Evolutionary conservation across 2,888 invertebrate genomes (phyloP).

Genomic region (Diachrysia chrysitis): DNA sequence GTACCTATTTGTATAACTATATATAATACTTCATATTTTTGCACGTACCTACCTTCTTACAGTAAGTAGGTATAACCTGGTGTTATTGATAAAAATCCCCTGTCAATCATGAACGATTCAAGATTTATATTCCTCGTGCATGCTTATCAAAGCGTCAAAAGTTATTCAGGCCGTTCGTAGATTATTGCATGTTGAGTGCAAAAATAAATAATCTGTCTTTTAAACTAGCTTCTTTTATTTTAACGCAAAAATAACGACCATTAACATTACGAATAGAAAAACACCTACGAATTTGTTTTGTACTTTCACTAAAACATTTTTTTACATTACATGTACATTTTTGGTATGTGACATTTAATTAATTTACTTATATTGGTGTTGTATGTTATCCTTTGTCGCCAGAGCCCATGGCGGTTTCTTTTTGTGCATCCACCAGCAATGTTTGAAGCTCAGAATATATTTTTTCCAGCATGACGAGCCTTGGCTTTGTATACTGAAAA

Average conservation of each 20-base stretch:
- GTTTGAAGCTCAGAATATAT: conserved; percentile 80
- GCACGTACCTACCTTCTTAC: too few species aligned
- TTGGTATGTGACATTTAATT: neutral
- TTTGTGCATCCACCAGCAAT: conserved; percentile 66
- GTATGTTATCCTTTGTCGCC: conserved; percentile 62
- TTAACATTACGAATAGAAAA: too few species aligned
- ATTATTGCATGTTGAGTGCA: too few species aligned
- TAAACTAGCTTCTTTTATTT: neutral
- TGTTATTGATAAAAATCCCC: neutral
- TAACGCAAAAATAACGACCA: neutral
- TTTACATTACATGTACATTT: neutral
- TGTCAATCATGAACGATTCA: neutral
- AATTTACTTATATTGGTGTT: neutral
- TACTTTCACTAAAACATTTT: neutral
- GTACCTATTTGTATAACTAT: neutral
- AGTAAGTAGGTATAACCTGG: too few species aligned
- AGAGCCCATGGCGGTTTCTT: conserved; percentile 63
- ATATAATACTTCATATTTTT: neutral
- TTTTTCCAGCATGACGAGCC: conserved; percentile 78
- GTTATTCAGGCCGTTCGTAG: too few species aligned
- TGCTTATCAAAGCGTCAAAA: too few species aligned
- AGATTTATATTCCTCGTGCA: too few species aligned
- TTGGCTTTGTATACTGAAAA: conserved; percentile 84
- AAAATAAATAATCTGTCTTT: neutral
- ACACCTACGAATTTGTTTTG: too few species aligned